Percentiles rank a stretch among this genome's conserved stretches.
Evolutionary conservation across 2,113 vertebrate genomes (phyloP).

Genomic region (Corapipo altera): DNA sequence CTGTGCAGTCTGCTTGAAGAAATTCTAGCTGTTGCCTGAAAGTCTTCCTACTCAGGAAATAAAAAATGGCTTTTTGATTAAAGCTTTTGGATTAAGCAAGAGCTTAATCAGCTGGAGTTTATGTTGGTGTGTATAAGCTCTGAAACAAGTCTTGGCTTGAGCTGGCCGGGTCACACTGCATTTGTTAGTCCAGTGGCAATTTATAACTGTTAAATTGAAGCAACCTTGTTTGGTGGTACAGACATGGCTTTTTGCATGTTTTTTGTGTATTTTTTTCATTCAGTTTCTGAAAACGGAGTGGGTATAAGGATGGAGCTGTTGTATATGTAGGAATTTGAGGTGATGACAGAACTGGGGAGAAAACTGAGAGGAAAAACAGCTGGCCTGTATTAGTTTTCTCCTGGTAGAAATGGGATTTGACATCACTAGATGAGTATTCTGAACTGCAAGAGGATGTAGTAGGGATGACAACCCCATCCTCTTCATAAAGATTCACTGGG

Average conservation of each 20-base stretch:
- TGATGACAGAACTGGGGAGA: background rate
- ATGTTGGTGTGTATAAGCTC: background rate
- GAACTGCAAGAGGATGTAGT: background rate
- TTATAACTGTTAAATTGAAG: background rate
- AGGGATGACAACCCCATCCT: background rate
- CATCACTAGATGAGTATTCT: background rate
- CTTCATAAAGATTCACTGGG: background rate
- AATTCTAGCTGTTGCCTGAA: background rate
- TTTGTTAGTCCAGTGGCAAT: background rate
- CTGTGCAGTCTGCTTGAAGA: background rate
- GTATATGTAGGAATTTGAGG: background rate
- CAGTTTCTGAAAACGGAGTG: background rate
- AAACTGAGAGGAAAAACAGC: background rate
- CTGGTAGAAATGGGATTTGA: background rate
- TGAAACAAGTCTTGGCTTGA: background rate
- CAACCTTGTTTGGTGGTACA: background rate
- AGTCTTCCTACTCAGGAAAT: background rate
- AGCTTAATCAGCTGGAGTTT: background rate
- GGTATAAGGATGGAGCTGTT: background rate
- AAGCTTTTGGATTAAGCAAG: constrained; percentile 3
- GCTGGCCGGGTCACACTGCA: background rate
- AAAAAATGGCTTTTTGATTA: background rate
- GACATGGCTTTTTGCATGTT: background rate
- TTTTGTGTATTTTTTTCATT: background rate
- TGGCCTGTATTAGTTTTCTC: background rate